Base-by-base conservation (phyloP, 2,888 invertebrate genomes). In the Leptopterna dolabrata region DNA sequence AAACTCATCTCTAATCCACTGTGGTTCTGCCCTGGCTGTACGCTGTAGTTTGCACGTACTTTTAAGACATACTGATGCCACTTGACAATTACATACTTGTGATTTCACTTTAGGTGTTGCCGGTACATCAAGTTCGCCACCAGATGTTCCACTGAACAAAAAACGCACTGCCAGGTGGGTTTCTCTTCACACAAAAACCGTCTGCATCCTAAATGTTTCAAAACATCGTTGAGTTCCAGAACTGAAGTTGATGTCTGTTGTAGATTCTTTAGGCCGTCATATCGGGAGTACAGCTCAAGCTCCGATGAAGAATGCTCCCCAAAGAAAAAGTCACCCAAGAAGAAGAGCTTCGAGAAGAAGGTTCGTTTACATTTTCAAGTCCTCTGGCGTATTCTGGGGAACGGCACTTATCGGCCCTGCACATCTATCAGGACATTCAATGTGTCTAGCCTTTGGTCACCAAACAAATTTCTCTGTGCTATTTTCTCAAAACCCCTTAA, bases 241-340 rank as follows among this genome's bases (percentile, higher is more conserved):
- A 63, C 24, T 63, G 24, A 19, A 63, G 27, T 19, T 63, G 63
- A 24, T 63, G 3, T 63, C 63, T 63, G 24, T 63, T 41, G 6
- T 43, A 85, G 85, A 36, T 85, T 73, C 85, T 71, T 73, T 27
- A 85, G 85, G 45, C 85, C 85, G 7, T 85, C 45, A 0, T 85
- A 85, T 29, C 45, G 85, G 4, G 85, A 85, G 51, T 85, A 71
- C 85, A 73, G 73, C 24, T 73, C 85, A 2, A 73, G 36, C 45
- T 73, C 85, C 2, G 85, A 85, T 47, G 85, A 85, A 24, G 85
- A 85, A 2, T 7, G 0, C 29, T 2, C 24, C 1, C 29, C 71
- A 14, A 41, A 29, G 14, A 73, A 71, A 14, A 83, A 71, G 36
- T n/a, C 36, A 14, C 19, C 41, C 24, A 41, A 43, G 16, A 85